Percentiles rank a stretch among this genome's conserved stretches.
Conservation (phyloP, 2,888 invertebrate species). For the Lasioglossum morio region DNA sequence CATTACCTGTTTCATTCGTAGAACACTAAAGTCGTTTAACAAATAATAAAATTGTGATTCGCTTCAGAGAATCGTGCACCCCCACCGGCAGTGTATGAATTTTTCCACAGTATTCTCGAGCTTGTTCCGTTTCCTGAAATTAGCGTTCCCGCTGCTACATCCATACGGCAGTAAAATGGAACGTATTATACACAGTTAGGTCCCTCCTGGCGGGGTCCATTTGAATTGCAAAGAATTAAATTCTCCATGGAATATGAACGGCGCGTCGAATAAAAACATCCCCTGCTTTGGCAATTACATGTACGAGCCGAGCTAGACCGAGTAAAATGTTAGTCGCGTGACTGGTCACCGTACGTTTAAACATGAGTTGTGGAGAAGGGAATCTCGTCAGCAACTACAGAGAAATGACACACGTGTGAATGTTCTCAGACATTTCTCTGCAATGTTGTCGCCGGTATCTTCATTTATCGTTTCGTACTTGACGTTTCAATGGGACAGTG, state of each 20-base stretch:
- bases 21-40: neutral
- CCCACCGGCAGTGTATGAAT: neutral
- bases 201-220: conserved; percentile 11
- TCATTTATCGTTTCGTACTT: neutral
- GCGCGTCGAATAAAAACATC: conserved; percentile 40
- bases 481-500: neutral
- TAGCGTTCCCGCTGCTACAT: neutral
- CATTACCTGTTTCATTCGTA: neutral
- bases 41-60: neutral
- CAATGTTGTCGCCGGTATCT: conserved; percentile 8
- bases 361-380: neutral
- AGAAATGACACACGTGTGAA: conserved; percentile 53
- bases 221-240: conserved; percentile 49
- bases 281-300: conserved; percentile 41
- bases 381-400: conserved; percentile 39
- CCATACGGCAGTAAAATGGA: conserved; percentile 18
- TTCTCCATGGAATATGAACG: conserved; percentile 50
- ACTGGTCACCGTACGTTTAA: conserved; percentile 29
- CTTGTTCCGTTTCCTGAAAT: conserved; percentile 23
- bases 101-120: neutral
- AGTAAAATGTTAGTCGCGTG: conserved; percentile 52
- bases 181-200: conserved; percentile 3
- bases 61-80: neutral
- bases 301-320: conserved; percentile 16
- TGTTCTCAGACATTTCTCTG: conserved; percentile 36